phyloP scores from a whole-genome alignment of 2,888 invertebrate genomes.

The Cryptophagus acutangulus region DNA sequence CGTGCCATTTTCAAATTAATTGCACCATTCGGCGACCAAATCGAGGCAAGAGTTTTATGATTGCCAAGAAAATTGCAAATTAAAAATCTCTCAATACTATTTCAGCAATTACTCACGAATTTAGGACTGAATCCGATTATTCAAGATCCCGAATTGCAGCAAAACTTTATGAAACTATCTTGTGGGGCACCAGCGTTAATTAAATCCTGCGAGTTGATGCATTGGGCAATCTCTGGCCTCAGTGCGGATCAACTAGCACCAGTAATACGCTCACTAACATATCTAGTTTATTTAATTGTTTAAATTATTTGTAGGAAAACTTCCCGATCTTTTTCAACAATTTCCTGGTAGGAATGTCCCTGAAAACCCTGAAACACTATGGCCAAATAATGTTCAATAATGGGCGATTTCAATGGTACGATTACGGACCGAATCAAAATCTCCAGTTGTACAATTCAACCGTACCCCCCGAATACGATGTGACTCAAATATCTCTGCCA shows the following conservation, averaged over 20 bases:
- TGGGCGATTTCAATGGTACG: conserved; percentile 51
- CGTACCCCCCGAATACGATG: conserved; percentile 56
- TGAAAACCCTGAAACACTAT: conserved; percentile 62
- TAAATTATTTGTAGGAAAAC: conserved; percentile 47
- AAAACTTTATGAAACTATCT: background rate
- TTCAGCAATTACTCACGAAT: too few species aligned
- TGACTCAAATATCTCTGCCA: conserved; percentile 56
- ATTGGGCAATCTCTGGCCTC: conserved; percentile 1
- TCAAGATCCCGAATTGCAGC: background rate
- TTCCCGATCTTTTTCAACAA: conserved; percentile 61
- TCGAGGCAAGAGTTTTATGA: conserved; percentile 15
- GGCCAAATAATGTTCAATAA: conserved; percentile 53
- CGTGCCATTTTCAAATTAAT: conserved; percentile 25
- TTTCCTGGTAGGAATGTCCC: conserved; percentile 64
- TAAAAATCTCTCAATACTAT: conserved; percentile 2
- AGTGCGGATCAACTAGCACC: conserved; percentile 3
- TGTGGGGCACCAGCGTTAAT: background rate
- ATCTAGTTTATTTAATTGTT: conserved; percentile 8
- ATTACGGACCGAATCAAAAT: conserved; percentile 59
- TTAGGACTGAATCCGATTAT: background rate
- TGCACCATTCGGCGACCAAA: conserved; percentile 8
- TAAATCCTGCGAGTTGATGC: background rate
- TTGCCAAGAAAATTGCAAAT: background rate
- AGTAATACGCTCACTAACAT: conserved; percentile 4
- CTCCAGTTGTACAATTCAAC: conserved; percentile 50